Base-by-base conservation (phyloP, 2,113 vertebrate genomes). In the Heliornis fulica region DNA sequence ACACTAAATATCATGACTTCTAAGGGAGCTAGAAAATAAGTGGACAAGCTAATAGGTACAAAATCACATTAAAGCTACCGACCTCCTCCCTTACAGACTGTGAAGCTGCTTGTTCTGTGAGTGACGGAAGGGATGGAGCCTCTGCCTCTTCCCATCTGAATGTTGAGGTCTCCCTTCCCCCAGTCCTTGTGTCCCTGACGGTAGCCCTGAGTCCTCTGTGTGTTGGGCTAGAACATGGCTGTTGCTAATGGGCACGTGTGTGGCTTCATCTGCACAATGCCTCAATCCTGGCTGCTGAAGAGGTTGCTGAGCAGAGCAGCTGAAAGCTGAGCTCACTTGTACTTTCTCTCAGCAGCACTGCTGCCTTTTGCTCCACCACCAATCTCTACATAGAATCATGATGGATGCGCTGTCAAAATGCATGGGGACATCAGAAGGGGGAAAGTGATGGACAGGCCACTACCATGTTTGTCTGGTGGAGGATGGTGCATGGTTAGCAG, bases 1-100 rank as follows among this genome's bases (percentile, higher is more conserved):
- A 80, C 87, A 78, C 51, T 94, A 95, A 94, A 90, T 76, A 83
- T 91, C 87, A 80, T 43, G 89, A 91, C 87, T 96, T 94, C 93
- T 90, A 12, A 80, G 92, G 95, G 90, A 90, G 54, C 26, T 93
- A 0, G 26, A 93, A 96, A 94, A 86, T 61, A 93, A 94, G 91
- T 4, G 1, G 54, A 59, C 78, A 66, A 77, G 93, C 66, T 93
- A 95, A 96, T 81, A 96, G 64, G 93, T 80, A 40, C 82, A 88
- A 56, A 93, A 88, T 19, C 80, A 66, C 59, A 34, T 88, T 31
- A 87, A 90, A 83, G 45, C 36, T 76, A 80, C 70, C 0, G 1
- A 43, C 22, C 11, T 85, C 38, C 74, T 89, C 63, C 54, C 63
- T 54, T 56, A 64, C 63, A 63, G 45, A 43, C 54, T 77, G 66